These are phyloP conservation scores for Corynorhinus townsendii DNA, from an alignment of 2,113 vertebrate genomes.

Conservation along the genomic window DNA sequence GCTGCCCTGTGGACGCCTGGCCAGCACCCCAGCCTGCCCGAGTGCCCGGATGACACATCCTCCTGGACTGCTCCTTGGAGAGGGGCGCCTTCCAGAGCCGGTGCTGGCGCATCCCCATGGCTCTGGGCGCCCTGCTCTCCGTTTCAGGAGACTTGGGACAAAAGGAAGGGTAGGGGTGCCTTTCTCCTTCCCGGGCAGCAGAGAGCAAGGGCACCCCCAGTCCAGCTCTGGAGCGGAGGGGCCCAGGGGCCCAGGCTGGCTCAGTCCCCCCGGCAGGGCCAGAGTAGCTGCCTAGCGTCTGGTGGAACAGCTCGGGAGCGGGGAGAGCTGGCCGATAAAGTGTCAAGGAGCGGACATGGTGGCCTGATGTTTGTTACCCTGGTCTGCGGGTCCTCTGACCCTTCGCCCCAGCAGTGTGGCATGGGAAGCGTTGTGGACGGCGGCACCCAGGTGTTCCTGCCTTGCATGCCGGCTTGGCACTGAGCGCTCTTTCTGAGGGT, in stretches of 20 bases:
- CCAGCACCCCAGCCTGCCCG: neutral
- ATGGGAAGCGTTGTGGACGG: neutral
- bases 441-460: neutral
- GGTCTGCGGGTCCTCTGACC: neutral
- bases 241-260: neutral
- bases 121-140: neutral
- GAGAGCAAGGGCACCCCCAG: neutral
- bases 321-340: slow-evolving; percentile 14
- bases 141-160: neutral
- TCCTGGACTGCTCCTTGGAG: neutral
- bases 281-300: neutral
- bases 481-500: neutral
- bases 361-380: neutral
- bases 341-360: neutral
- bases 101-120: neutral
- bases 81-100: neutral
- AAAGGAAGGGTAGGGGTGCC: neutral
- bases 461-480: neutral
- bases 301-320: neutral
- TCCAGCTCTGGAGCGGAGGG: neutral
- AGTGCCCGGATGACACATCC: neutral
- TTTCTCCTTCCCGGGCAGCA: slow-evolving; percentile 8
- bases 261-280: neutral
- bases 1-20: neutral
- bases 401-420: neutral